These are phyloP conservation scores for Tragelaphus buxtoni DNA, from an alignment of 2,113 vertebrate species.

Conservation along the genomic window DNA sequence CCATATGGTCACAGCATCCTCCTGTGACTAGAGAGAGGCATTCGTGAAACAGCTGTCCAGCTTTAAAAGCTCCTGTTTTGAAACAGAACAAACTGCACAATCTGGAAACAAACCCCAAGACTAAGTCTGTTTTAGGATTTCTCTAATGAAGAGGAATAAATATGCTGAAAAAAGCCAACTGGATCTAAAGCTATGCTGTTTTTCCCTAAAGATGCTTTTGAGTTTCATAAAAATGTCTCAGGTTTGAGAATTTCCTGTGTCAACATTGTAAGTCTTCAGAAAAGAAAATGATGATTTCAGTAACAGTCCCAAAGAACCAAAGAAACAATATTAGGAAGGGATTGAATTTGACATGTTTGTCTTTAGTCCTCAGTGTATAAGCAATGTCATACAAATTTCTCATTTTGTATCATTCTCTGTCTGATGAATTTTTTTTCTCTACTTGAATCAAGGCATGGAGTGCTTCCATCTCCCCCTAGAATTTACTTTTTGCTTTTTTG, in stretches of 20 bases:
- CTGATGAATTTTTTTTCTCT: neutral
- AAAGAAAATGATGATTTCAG: neutral
- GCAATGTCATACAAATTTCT: neutral
- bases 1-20: conserved; percentile 6
- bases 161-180: neutral
- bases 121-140: neutral
- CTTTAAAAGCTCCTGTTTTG: neutral
- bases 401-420: neutral
- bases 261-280: neutral
- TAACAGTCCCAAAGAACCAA: neutral
- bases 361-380: neutral
- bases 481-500: neutral
- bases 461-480: neutral
- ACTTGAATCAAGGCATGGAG: neutral
- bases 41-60: conserved; percentile 12
- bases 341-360: neutral
- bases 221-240: neutral
- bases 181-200: neutral
- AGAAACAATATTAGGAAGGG: neutral
- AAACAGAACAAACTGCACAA: neutral
- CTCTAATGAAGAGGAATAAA: neutral
- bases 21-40: neutral
- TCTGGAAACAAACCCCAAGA: conserved; percentile 6
- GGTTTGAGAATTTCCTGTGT: neutral
- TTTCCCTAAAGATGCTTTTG: neutral